Conservation (phyloP, 2,113 vertebrate genomes). For the Cheilinus undulatus region DNA sequence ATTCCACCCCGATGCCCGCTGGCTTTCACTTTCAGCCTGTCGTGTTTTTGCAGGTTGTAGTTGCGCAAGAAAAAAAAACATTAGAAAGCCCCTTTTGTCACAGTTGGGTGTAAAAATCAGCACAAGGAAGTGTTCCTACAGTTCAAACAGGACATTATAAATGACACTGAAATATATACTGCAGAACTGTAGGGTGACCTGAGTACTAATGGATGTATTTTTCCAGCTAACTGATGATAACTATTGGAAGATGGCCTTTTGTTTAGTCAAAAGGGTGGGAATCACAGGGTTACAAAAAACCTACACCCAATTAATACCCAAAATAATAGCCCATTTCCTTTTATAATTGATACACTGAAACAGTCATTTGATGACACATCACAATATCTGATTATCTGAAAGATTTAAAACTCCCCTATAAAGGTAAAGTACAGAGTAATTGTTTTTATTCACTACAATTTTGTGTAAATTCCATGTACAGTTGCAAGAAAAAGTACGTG, state of each 20-base stretch:
- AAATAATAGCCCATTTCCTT: too few species aligned
- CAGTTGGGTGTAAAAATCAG: background rate
- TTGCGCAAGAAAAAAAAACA: slow-evolving; percentile 22
- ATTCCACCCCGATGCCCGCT: slow-evolving; percentile 54
- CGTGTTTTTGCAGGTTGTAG: slow-evolving; percentile 36
- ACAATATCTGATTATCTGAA: too few species aligned
- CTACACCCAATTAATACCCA: too few species aligned
- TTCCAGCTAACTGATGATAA: slow-evolving; percentile 1
- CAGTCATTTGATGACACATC: too few species aligned
- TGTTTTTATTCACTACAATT: too few species aligned
- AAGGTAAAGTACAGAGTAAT: too few species aligned
- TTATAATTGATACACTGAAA: too few species aligned
- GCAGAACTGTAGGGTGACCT: background rate
- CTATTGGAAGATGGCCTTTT: background rate
- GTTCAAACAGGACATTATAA: background rate
- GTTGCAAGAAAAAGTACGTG: too few species aligned
- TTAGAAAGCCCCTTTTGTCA: background rate
- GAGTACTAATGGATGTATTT: background rate
- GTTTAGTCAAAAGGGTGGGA: background rate
- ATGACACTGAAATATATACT: background rate
- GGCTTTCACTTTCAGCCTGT: slow-evolving; percentile 33
- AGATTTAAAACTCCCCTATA: too few species aligned
- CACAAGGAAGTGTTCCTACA: background rate
- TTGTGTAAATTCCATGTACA: too few species aligned
- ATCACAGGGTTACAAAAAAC: too few species aligned